Evolutionary conservation across 2,113 vertebrate genomes (phyloP).

Genomic region (Scomber japonicus): DNA sequence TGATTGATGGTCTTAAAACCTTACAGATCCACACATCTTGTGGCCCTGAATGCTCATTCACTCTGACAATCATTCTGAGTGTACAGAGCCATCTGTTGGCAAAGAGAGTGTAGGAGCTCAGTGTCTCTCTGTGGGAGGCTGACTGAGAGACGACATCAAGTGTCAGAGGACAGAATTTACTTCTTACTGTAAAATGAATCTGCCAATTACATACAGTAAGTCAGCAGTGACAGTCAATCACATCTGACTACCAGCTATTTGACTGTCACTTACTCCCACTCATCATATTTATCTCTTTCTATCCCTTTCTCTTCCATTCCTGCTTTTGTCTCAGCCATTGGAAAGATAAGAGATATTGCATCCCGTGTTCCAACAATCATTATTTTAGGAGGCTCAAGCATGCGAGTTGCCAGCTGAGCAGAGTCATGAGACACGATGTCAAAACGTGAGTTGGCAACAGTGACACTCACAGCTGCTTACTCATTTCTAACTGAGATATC

Average conservation of each 20-base stretch:
- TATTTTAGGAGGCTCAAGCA: no score
- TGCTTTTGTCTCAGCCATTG: conserved; percentile 46
- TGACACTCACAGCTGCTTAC: conserved; percentile 67
- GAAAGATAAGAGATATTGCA: neutral
- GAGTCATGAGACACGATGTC: conserved; percentile 1
- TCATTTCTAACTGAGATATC: conserved; percentile 9
- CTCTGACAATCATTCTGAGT: neutral
- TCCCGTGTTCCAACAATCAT: no score
- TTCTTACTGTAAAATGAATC: conserved; percentile 79
- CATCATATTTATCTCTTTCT: conserved; percentile 4
- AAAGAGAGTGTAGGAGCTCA: conserved; percentile 29
- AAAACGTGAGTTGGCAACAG: conserved; percentile 8
- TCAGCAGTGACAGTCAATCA: conserved; percentile 81
- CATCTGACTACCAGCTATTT: conserved; percentile 76
- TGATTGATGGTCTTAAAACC: neutral
- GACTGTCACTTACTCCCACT: conserved; percentile 72
- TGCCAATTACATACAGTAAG: conserved; percentile 52
- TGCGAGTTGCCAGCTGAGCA: no score
- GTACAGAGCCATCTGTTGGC: conserved; percentile 28
- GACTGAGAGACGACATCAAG: conserved; percentile 70
- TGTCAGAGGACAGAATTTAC: conserved; percentile 78
- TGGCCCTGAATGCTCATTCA: neutral
- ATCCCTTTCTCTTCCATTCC: neutral
- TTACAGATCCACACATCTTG: neutral
- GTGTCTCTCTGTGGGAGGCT: conserved; percentile 66